phyloP scores from a whole-genome alignment of 2,888 invertebrate species.

The Petrophora chlorosata region DNA sequence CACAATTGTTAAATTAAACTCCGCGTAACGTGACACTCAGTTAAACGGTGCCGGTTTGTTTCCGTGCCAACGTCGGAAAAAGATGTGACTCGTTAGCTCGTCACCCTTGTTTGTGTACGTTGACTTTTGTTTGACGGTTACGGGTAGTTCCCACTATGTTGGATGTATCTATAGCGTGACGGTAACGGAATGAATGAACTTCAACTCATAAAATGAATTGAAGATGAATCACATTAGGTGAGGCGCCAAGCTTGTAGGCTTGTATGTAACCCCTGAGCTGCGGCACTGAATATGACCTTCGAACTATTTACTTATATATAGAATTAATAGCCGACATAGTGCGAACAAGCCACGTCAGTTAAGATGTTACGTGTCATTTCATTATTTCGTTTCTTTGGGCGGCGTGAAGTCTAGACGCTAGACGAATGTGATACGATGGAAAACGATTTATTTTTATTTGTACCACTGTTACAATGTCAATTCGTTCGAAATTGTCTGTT shows the following conservation, averaged over 20 bases:
- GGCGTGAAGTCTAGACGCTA: constrained; percentile 48
- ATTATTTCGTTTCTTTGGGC: constrained; percentile 28
- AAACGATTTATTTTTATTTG: constrained; percentile 37
- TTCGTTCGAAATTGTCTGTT: constrained; percentile 2
- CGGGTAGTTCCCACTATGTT: too few relatives aligned
- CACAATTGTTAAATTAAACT: constrained; percentile 23
- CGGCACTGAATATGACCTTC: too few relatives aligned
- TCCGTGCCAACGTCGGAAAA: constrained; percentile 56
- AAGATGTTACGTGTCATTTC: constrained; percentile 3
- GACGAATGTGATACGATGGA: constrained; percentile 35
- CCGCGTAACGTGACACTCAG: constrained; percentile 36
- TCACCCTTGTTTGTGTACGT: constrained; percentile 41
- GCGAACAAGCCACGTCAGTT: not conserved
- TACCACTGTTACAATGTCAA: constrained; percentile 7
- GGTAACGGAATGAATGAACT: not conserved
- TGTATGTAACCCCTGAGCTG: too few relatives aligned
- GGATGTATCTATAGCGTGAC: not conserved
- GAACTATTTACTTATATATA: too few relatives aligned
- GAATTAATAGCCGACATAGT: too few relatives aligned
- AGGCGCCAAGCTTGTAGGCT: too few relatives aligned
- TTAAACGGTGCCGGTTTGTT: constrained; percentile 37
- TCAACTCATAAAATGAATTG: too few relatives aligned
- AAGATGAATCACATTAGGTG: too few relatives aligned
- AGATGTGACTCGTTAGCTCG: constrained; percentile 44
- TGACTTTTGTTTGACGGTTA: constrained; percentile 39